phyloP scores from a whole-genome alignment of 2,113 vertebrate species.

The Proteles cristata region DNA sequence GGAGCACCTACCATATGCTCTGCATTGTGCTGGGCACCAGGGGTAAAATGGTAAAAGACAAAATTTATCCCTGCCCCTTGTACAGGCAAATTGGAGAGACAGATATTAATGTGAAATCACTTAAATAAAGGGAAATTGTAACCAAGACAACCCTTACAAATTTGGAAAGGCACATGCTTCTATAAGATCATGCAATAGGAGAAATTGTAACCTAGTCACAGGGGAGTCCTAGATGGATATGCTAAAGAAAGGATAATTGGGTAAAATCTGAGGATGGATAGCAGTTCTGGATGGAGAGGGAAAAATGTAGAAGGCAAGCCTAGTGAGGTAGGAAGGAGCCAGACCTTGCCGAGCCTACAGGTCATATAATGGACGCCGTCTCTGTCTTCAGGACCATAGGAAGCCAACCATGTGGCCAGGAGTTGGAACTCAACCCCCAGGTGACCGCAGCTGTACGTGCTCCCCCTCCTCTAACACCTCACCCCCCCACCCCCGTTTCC shows the following conservation, averaged over 20 bases:
- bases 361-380: fast-evolving
- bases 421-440: neutral
- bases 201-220: neutral
- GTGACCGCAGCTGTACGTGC: neutral
- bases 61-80: neutral
- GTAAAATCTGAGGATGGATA: neutral
- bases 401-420: neutral
- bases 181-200: neutral
- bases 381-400: neutral
- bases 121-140: neutral
- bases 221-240: neutral
- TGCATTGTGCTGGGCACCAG: neutral
- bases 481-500: neutral
- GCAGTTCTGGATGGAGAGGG: neutral
- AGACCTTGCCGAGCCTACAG: neutral
- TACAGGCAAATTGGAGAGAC: neutral
- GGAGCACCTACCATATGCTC: neutral
- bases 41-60: neutral
- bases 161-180: neutral
- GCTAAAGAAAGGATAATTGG: neutral
- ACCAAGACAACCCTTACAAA: neutral
- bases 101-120: neutral
- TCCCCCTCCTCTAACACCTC: neutral
- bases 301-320: neutral
- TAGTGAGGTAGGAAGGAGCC: neutral